A percentile compares a stretch with the other conserved stretches of the same genome.
These are phyloP conservation scores for Tipula confusa DNA, from an alignment of 2,888 invertebrate species.

Conservation along the genomic window DNA sequence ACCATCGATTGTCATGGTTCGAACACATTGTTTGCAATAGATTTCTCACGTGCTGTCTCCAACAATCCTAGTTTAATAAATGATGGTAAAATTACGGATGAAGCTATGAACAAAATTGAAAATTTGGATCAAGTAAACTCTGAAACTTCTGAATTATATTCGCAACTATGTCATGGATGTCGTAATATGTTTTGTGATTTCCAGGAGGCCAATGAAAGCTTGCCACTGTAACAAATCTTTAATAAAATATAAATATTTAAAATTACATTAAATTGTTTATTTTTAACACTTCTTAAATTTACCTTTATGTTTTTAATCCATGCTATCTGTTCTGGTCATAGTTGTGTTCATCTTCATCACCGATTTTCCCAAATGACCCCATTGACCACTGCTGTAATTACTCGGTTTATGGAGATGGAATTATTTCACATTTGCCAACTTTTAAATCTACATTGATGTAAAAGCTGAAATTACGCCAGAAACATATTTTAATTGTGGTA, in stretches of 20 bases:
- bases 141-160: conserved; percentile 39
- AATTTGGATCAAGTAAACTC: conserved; percentile 36
- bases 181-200: conserved; percentile 51
- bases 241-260: background rate
- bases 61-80: background rate
- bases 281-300: no score
- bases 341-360: no score
- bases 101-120: conserved; percentile 36
- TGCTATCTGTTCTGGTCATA: no score
- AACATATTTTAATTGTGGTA: no score
- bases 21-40: conserved; percentile 58
- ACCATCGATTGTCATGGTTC: conserved; percentile 41
- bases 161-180: conserved; percentile 53
- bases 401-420: no score
- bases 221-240: background rate
- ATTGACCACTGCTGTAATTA: no score
- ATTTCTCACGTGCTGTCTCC: conserved; percentile 53
- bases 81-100: conserved; percentile 34
- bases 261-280: no score
- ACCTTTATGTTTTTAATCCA: no score
- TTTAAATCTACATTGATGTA: no score
- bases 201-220: background rate
- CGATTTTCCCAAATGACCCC: no score
- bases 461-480: no score
- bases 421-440: no score